A percentile compares a stretch with the other conserved stretches of the same genome.
Evolutionary conservation across 2,888 invertebrate genomes (phyloP).

Genomic region (Meliscaeva auricollis): DNA sequence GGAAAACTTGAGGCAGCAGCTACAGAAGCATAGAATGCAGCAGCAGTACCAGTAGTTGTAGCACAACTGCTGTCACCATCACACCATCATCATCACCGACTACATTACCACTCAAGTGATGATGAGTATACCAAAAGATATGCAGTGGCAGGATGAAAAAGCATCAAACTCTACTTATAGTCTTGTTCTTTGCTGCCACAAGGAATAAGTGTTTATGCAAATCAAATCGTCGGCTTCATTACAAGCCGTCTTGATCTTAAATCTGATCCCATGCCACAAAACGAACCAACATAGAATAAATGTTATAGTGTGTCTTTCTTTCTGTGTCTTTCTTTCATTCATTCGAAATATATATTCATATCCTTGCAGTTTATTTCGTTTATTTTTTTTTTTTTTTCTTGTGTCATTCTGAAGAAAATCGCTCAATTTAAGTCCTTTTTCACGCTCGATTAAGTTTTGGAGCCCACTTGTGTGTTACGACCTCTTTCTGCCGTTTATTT

Average conservation of each 20-base stretch:
- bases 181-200: slow-evolving; percentile 61
- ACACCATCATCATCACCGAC: slow-evolving; percentile 39
- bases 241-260: slow-evolving; percentile 66
- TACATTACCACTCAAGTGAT: slow-evolving; percentile 57
- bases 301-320: neutral
- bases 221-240: slow-evolving; percentile 69
- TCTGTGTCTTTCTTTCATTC: neutral
- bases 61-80: slow-evolving; percentile 40
- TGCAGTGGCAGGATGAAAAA: slow-evolving; percentile 40
- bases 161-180: slow-evolving; percentile 55
- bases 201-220: slow-evolving; percentile 71
- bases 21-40: neutral
- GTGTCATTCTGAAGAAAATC: slow-evolving; percentile 48
- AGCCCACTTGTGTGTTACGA: slow-evolving; percentile 6
- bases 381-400: neutral
- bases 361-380: slow-evolving; percentile 30
- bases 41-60: neutral
- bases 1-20: slow-evolving; percentile 11
- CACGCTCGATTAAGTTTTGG: slow-evolving; percentile 67
- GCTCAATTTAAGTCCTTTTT: slow-evolving; percentile 64
- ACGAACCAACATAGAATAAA: too few relatives aligned
- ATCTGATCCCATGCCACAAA: slow-evolving; percentile 51
- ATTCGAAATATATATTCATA: slow-evolving; percentile 40
- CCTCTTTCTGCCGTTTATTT: slow-evolving; percentile 52
- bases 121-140: slow-evolving; percentile 32